phyloP scores from a whole-genome alignment of 2,797 vertebrate genomes.

The Chloroceryle inda region DNA sequence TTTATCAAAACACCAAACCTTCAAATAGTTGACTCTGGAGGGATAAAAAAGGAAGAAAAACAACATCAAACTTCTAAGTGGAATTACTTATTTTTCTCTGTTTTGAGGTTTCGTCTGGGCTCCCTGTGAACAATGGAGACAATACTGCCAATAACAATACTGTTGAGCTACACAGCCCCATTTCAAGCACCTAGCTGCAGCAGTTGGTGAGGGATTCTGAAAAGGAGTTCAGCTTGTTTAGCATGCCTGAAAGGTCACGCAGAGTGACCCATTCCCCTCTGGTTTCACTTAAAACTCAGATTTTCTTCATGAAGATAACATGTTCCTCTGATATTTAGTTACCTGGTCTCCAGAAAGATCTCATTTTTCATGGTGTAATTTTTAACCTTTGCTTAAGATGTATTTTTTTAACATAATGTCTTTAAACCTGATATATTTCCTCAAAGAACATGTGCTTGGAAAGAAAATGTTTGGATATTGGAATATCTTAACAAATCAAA shows the following conservation, averaged over 20 bases:
- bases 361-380: slow-evolving; percentile 54
- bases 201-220: slow-evolving; percentile 14
- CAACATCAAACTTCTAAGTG: not conserved
- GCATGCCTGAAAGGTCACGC: slow-evolving; percentile 65
- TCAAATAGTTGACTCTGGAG: not conserved
- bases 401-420: not conserved
- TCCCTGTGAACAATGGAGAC: slow-evolving; percentile 53
- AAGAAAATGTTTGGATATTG: not conserved
- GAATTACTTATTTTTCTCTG: slow-evolving; percentile 40
- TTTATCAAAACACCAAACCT: slow-evolving; percentile 48
- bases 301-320: slow-evolving; percentile 66
- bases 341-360: slow-evolving; percentile 42
- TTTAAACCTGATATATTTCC: slow-evolving; percentile 37
- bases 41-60: not conserved
- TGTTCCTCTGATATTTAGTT: slow-evolving; percentile 61
- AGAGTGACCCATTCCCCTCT: slow-evolving; percentile 48
- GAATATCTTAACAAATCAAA: not conserved
- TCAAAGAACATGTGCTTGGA: not conserved
- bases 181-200: slow-evolving; percentile 60
- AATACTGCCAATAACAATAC: slow-evolving; percentile 26
- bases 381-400: slow-evolving; percentile 56
- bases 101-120: slow-evolving; percentile 33
- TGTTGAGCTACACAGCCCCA: slow-evolving; percentile 50
- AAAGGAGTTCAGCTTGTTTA: slow-evolving; percentile 57
- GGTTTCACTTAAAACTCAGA: slow-evolving; percentile 66